Evolutionary conservation across 1,140 invertebrate species (phyloP).

Genomic region (Nephila pilipes): DNA sequence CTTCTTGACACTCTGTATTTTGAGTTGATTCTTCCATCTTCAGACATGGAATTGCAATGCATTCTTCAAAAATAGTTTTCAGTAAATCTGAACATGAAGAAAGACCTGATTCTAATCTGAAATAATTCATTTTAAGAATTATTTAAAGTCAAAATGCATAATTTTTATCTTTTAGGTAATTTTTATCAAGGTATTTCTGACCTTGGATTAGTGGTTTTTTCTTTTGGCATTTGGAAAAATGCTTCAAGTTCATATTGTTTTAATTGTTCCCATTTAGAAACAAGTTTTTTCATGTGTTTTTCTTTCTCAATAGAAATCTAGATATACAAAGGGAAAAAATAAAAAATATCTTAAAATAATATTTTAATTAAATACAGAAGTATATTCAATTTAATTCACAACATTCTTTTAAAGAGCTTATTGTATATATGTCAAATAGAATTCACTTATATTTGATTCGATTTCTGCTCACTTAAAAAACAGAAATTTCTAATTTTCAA

Average conservation of each 20-base stretch:
- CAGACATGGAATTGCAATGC: slow-evolving; percentile 32
- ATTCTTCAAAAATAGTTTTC: slow-evolving; percentile 57
- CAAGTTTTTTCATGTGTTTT: slow-evolving; percentile 60
- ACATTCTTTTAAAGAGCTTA: no score
- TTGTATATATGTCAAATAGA: no score
- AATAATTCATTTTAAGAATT: neutral
- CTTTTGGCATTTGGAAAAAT: slow-evolving; percentile 78
- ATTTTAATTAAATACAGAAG: neutral
- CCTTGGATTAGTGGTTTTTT: slow-evolving; percentile 56
- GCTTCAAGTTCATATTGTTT: slow-evolving; percentile 79
- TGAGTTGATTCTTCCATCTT: slow-evolving; percentile 53
- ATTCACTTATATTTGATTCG: no score
- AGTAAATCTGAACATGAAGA: slow-evolving; percentile 78
- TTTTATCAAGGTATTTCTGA: slow-evolving; percentile 18
- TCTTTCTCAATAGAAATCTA: slow-evolving; percentile 39
- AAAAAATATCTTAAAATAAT: neutral
- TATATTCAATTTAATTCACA: neutral
- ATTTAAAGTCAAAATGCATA: neutral
- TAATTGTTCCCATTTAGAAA: slow-evolving; percentile 80
- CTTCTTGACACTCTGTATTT: slow-evolving; percentile 66
- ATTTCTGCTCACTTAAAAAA: no score
- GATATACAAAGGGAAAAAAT: neutral
- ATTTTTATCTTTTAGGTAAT: no score
- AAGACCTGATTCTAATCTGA: slow-evolving; percentile 85
- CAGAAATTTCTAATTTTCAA: no score